Base-by-base conservation (phyloP, 2,113 vertebrate species). In the Trinectes maculatus region DNA sequence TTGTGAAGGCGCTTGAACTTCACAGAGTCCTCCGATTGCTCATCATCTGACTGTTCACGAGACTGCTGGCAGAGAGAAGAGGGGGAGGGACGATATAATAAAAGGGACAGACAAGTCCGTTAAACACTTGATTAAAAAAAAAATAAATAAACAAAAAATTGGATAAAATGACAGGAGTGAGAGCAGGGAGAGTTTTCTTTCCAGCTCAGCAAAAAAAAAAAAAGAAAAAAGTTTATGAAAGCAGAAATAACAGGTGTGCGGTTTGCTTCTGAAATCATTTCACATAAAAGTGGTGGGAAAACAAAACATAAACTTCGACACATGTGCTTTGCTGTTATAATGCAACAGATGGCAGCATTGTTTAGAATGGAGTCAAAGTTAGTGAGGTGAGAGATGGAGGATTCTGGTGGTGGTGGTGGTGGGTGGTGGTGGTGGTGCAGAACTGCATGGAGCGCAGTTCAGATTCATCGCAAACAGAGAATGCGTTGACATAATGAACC, bases 1-100 rank as follows among this genome's bases (percentile, higher is more conserved):
- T 98, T 99, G 91, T 99, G 98, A 72, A 99, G 93, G 69, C 96
- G 92, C 86, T 96, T 97, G 90, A 99, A 99, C 91, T 98, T 99
- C 87, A 97, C 94, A 0, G 96, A 96, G 84, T 99, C 97, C 86
- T 99, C 96, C 0, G 86, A 89, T 42, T 96, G 94, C 86, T 99
- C 98, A 73, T 99, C 98, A 69, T 99, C 98, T 0, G 97, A 99
- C 87, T 96, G 97, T 83, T 99, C 97, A 85, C 93, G 95, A 84
- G 97, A 98, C 97, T 99, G 89, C 63, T 85, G 90, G 56, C 40
- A 71, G 36, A 59, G 42, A 80, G 18, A 36, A 68, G 44, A 58
- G 31, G 62, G 42, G 33, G 33, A 63, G 33, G 49, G 70, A 16
- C 29, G 57, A 61, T 29, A 60, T 36, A 10, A 25, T 22, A 66